Evolutionary conservation across 1,140 invertebrate genomes (phyloP), one percentile per base, ranked within the genome.

Genomic region (Thaumetopoea pityocampa): DNA sequence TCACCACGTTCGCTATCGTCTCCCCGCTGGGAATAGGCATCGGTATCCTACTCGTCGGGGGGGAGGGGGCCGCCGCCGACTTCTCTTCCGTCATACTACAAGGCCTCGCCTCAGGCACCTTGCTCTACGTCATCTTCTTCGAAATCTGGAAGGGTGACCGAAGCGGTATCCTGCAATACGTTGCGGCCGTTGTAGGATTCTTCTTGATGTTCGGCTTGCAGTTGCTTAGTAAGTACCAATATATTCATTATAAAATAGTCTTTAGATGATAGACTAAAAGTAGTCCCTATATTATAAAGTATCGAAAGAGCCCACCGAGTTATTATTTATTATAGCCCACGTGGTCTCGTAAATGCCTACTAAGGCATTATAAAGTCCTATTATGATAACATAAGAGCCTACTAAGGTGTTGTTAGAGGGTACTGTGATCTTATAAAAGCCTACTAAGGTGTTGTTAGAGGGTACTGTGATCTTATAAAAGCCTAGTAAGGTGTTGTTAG

Each of bases 91-190:
- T 91, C 2, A 87, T 95, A 2, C 83, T 96, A 0, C 93, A 96
- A 63, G 94, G 93, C 4, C 89, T 96, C 78, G 94, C 94, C 0
- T 93, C 93, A 23, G 95, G 95, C 9, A 96, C 95, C 0, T 86
- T 97, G 5, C 87, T 96, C 0, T 96, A 96, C 67, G 94, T 97
- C 18, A 93, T 96, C 1, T 96, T 96, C 88, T 96, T 96, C 69
- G 95, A 96, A 82, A 93, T 97, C 14, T 87, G 96, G 29, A 92
- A 93, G 19, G 87, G 92, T 36, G 93, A 95, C 63, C 86, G 91
- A 22, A 88, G 90, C 10, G 93, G 93, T 2, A 76, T 94, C 10
- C 64, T 90, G 1, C 92, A 94, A 59, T 87, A 93, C 40, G 36
- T 90, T 2, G 88, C 92, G 1, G 90, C 94, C 14, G 66, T 94